These are phyloP conservation scores for Tachysurus fulvidraco DNA, from an alignment of 2,113 vertebrate species.

Conservation along the genomic window DNA sequence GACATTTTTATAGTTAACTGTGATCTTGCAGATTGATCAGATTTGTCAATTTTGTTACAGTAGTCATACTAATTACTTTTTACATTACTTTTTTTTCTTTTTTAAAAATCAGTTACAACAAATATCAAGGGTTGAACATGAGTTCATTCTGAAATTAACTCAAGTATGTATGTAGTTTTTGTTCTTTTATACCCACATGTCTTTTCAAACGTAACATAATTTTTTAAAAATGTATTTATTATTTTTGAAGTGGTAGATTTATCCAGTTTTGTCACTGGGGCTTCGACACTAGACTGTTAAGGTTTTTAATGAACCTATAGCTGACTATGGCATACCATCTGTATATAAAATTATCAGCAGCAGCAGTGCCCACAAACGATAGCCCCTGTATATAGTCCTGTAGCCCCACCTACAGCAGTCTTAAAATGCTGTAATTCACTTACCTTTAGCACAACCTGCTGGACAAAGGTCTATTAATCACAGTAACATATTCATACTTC, in stretches of 20 bases:
- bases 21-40: background rate
- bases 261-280: background rate
- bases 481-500: background rate
- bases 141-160: background rate
- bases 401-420: background rate
- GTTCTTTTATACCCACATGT: background rate
- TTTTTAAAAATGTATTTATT: background rate
- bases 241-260: background rate
- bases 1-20: background rate
- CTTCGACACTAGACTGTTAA: background rate
- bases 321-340: background rate
- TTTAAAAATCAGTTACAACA: background rate
- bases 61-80: no score
- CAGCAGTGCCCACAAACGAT: background rate
- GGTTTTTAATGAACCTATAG: background rate
- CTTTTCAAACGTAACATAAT: background rate
- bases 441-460: constrained; percentile 22
- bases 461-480: background rate
- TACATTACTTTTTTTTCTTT: background rate
- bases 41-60: background rate
- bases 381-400: no score
- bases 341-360: background rate
- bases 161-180: background rate
- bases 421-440: background rate
- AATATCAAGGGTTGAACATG: background rate